Evolutionary conservation across 2,113 vertebrate species (phyloP), one percentile per base, ranked within the genome.

Genomic region (Heterotis niloticus): DNA sequence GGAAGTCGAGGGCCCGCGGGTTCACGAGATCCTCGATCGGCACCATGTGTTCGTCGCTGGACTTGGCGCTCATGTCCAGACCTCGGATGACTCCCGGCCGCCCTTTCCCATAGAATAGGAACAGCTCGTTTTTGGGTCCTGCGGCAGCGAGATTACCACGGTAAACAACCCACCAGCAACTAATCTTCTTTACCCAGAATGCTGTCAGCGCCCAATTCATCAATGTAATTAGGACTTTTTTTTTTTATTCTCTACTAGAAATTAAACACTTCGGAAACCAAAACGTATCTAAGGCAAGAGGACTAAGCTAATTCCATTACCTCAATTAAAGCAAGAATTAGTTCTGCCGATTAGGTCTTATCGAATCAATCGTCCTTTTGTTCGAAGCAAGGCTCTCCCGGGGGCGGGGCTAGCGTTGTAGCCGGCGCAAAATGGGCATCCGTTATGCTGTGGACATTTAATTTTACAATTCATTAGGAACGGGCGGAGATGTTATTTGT

Each of bases 51-150:
- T 99, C 98, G 67, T 96, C 94, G 64, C 91, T 93, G 72, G 96
- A 94, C 91, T 97, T 98, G 82, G 93, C 93, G 88, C 97, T 98
- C 90, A 98, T 87, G 80, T 98, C 97, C 92, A 99, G 92, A 65
- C 96, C 96, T 62, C 94, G 91, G 82, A 99, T 95, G 80, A 98
- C 95, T 83, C 98, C 98, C 0, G 98, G 97, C 64, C 98, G 93
- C 11, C 98, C 98, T 90, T 99, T 99, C 26, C 98, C 98, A 85
- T 99, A 99, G 92, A 99, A 98, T 75, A 99, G 94, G 91, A 99
- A 99, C 85, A 99, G 91, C 84, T 98, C 94, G 83, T 93, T 96
- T 90, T 96, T 98, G 44, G 96, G 97, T 90, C 95, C 98, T 99
- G 90, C 59, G 89, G 90, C 88, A 91, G 85, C 84, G 89, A 88